Evolutionary conservation across 2,797 vertebrate species (phyloP).

Genomic region (Anableps anableps): DNA sequence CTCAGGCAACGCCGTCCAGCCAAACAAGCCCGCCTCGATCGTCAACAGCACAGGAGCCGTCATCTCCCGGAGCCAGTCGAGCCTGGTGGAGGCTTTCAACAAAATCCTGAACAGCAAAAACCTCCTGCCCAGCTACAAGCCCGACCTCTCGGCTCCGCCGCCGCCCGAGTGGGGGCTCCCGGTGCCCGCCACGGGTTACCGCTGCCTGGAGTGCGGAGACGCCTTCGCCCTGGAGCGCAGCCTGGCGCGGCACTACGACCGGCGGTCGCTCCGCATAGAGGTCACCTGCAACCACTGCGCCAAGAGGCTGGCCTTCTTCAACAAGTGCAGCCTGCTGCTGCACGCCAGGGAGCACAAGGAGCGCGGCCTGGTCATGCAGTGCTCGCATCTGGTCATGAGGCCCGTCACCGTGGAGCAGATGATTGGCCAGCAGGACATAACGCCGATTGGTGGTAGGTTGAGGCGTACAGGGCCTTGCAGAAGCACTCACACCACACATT

Average conservation of each 20-base stretch:
- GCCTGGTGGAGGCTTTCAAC: slow-evolving; percentile 96
- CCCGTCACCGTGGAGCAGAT: slow-evolving; percentile 96
- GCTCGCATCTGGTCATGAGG: slow-evolving; percentile 96
- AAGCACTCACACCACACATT: background rate
- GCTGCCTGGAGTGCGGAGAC: slow-evolving; percentile 96
- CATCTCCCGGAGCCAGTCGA: slow-evolving; percentile 94
- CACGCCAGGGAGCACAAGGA: slow-evolving; percentile 98
- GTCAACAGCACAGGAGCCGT: slow-evolving; percentile 86
- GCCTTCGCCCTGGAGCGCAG: slow-evolving; percentile 95
- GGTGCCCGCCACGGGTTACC: slow-evolving; percentile 89
- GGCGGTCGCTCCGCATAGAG: slow-evolving; percentile 95
- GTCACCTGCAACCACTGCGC: slow-evolving; percentile 98
- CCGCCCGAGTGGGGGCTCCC: slow-evolving; percentile 87
- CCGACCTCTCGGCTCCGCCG: slow-evolving; percentile 88
- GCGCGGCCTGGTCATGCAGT: slow-evolving; percentile 98
- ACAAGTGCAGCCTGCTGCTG: slow-evolving; percentile 96
- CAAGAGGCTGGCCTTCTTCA: slow-evolving; percentile 96
- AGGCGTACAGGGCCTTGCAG: background rate
- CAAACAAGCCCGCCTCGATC: slow-evolving; percentile 86
- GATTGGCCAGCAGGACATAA: slow-evolving; percentile 95
- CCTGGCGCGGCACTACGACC: slow-evolving; percentile 94
- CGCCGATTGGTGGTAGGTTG: slow-evolving; percentile 81
- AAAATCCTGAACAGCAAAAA: slow-evolving; percentile 98
- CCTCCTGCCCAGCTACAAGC: slow-evolving; percentile 93
- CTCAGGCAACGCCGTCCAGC: slow-evolving; percentile 67